A percentile compares a stretch with the other conserved stretches of the same genome.
phyloP scores from a whole-genome alignment of 2,888 invertebrate species.

The Rhagophthalmus giganteus region DNA sequence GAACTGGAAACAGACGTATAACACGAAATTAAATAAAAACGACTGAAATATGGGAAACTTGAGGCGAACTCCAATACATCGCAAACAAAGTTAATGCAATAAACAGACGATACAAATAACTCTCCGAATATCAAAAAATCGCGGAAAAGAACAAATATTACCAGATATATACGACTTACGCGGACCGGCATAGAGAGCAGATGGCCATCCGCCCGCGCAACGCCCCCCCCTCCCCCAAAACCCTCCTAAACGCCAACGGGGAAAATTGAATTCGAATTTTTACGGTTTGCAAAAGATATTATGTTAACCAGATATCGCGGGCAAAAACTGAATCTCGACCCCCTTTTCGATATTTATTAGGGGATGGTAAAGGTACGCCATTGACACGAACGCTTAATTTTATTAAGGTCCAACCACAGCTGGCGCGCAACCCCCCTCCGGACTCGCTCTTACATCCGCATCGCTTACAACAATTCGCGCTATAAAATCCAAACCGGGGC shows the following conservation, averaged over 20 bases:
- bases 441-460: too few relatives aligned
- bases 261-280: constrained; percentile 30
- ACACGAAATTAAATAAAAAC: too few relatives aligned
- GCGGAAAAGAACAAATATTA: constrained; percentile 28
- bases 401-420: constrained; percentile 27
- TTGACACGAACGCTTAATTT: constrained; percentile 27
- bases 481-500: too few relatives aligned
- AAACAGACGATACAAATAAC: constrained; percentile 29
- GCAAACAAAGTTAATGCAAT: constrained; percentile 25
- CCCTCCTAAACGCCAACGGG: too few relatives aligned
- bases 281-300: constrained; percentile 24
- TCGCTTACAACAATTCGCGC: too few relatives aligned
- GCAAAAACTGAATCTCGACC: constrained; percentile 6
- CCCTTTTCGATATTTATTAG: constrained; percentile 14
- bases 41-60: too few relatives aligned
- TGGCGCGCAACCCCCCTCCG: constrained; percentile 21
- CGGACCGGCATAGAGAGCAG: constrained; percentile 24
- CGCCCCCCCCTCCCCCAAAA: too few relatives aligned
- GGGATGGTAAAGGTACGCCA: constrained; percentile 10
- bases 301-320: constrained; percentile 20
- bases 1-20: too few relatives aligned
- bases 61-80: constrained; percentile 21
- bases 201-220: constrained; percentile 24
- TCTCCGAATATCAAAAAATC: constrained; percentile 20
- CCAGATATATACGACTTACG: constrained; percentile 14